Base-by-base conservation (phyloP, 2,888 invertebrate genomes). In the Kuschelorhynchus macadamiae region DNA sequence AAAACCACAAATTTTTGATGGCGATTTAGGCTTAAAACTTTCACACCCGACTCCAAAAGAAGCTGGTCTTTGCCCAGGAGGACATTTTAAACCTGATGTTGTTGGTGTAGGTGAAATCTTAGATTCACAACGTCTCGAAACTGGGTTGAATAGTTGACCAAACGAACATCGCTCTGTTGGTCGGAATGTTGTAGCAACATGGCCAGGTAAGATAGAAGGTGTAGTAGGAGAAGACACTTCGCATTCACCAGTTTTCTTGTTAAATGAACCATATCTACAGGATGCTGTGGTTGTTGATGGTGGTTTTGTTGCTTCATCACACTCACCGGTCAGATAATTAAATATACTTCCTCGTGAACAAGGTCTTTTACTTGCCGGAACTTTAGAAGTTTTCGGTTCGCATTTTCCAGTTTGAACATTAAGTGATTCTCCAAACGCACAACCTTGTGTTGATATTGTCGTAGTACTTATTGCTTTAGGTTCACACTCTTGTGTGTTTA, bases 401-500 rank as follows among this genome's bases (percentile, higher is more conserved):
- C 46, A 46, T n/a, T n/a, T n/a, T 2, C 20, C n/a, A 4, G 46
- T 46, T 11, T 21, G 1, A 5, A 21, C 0, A 12, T 55, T 55
- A 14, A 41, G 18, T 39, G 11, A 3, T 39, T 36, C 7, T n/a
- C 50, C 50, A 39, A 39, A 39, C 16, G 39, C 1, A 12, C 39
- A 39, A 7, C 7, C 25, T 4, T 11, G 4, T 7, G 36, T 36
- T 36, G 36, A 36, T 25, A 9, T 12, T 11, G 21, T 2, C 2
- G 47, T 18, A 3, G 52, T 39, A 14, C 16, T 33, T 11, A 2
- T 5, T 8, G 21, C 16, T 42, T 39, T 17, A 17, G 36, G 32
- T 57, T 68, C 68, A 33, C 68, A 68, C 8, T 42, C 14, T 41
- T 52, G 41, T 9, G 63, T 68, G 12, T 33, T 20, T 7, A 36